phyloP scores from a whole-genome alignment of 1,140 invertebrate genomes.

The Drosophila auraria region DNA sequence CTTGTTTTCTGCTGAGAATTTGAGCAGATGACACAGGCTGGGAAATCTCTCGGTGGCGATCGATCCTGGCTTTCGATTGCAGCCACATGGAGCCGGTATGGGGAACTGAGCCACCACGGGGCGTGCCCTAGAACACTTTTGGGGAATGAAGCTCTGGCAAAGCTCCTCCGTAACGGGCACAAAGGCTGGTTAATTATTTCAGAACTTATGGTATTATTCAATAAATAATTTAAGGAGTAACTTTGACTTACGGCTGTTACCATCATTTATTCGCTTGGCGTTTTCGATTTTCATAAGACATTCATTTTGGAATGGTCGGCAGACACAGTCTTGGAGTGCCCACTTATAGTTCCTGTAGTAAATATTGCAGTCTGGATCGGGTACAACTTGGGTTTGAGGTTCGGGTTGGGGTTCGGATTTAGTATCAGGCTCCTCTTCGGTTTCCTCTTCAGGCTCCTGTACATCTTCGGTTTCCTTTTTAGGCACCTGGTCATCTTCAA shows the following conservation, averaged over 20 bases:
- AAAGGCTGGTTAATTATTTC: conserved; percentile 3
- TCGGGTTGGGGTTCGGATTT: background rate
- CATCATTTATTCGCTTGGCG: background rate
- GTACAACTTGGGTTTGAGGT: background rate
- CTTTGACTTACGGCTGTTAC: conserved; percentile 15
- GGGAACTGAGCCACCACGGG: conserved; percentile 29
- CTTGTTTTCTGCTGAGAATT: conserved; percentile 22
- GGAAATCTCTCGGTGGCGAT: conserved; percentile 11
- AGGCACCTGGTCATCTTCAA: background rate
- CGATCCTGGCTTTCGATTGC: conserved; percentile 34
- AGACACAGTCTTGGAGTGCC: conserved; percentile 23
- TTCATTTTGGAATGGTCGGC: conserved; percentile 31
- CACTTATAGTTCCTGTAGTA: conserved; percentile 21
- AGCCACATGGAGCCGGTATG: conserved; percentile 26
- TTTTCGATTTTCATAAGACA: conserved; percentile 29
- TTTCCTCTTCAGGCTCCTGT: background rate
- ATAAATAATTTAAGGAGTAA: background rate
- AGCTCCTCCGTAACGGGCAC: conserved; percentile 28
- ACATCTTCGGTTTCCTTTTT: background rate
- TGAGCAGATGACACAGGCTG: conserved; percentile 21
- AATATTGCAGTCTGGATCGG: conserved; percentile 3
- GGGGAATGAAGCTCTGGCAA: conserved; percentile 20
- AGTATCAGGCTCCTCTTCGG: background rate
- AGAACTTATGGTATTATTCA: background rate
- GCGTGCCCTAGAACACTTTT: background rate